Percentiles rank a stretch among this genome's conserved stretches.
These are phyloP conservation scores for Chloropsis hardwickii DNA, from an alignment of 2,113 vertebrate genomes.

Conservation along the genomic window DNA sequence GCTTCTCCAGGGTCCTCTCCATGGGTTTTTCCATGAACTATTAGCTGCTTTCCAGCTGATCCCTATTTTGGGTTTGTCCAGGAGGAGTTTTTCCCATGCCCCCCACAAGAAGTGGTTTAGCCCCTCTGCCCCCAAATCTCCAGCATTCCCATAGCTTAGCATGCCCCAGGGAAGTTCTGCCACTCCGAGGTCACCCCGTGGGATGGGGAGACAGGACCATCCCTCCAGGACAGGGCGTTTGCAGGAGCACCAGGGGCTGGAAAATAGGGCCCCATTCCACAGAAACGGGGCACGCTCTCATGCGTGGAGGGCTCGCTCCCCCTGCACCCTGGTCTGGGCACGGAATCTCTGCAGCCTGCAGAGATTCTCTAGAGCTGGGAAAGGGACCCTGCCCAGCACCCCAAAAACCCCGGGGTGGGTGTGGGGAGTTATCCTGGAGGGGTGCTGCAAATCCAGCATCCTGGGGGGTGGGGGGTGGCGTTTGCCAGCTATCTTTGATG, in stretches of 20 bases:
- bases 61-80: background rate
- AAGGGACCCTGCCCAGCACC: accelerated
- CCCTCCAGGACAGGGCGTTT: accelerated
- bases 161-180: accelerated
- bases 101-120: background rate
- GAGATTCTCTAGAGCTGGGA: background rate
- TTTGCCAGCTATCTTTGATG: conserved; percentile 21
- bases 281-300: accelerated
- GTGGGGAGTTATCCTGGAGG: accelerated
- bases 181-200: accelerated
- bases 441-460: background rate
- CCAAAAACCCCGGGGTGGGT: background rate
- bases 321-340: accelerated
- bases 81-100: background rate
- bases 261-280: background rate
- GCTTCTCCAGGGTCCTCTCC: accelerated
- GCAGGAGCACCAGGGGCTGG: accelerated
- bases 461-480: accelerated
- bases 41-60: background rate
- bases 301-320: accelerated
- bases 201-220: background rate
- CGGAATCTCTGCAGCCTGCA: background rate
- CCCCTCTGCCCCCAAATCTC: background rate
- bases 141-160: accelerated
- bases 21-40: background rate